Evolutionary conservation across 2,797 vertebrate species (phyloP), one percentile per base, ranked within the genome.

Genomic region (Triplophysa bombifrons): DNA sequence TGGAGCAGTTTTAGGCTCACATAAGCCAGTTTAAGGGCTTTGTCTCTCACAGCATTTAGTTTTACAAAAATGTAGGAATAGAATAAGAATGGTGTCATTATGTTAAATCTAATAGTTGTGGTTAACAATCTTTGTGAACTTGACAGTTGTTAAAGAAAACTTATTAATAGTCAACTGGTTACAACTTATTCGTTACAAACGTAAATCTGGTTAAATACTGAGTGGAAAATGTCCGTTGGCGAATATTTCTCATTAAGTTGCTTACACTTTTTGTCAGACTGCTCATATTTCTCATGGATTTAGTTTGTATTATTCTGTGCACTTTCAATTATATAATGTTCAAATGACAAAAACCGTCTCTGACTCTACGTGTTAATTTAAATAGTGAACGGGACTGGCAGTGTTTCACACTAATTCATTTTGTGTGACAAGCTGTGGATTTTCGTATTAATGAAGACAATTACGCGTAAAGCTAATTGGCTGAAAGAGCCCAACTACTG

Each of bases 381-480:
- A 76, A 75, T 20, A 25, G 46, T 64, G 25, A 65, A 76, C 55
- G 64, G 63, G 38, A 27, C 51, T 58, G 50, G 38, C 74, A 20
- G 38, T 16, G 27, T 25, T 65, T 38, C 30, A 19, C 48, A 4
- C 27, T 68, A 38, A 68, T 68, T 76, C 48, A 77, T 77, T 61
- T 61, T 22, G 41, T 44, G 30, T 10, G 53, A 60, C 53, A 60
- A 60, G 51, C 51, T 14, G 27, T 19, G 20, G 9, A 60, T 61
- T 70, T 70, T 70, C 55, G 48, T 58, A 68, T 19, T 25, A 70
- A 77, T 61, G 27, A 77, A 60, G 19, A 14, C 44, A 69, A 60
- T 77, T 69, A 60, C 11, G 65, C 41, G 3, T 34, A 51, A 61
- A 51, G 9, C 55, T 61, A 69, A 77, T 69, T 70, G 55, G 66